These are phyloP conservation scores for Tenthredo notha DNA, from an alignment of 2,888 invertebrate genomes.

Conservation along the genomic window DNA sequence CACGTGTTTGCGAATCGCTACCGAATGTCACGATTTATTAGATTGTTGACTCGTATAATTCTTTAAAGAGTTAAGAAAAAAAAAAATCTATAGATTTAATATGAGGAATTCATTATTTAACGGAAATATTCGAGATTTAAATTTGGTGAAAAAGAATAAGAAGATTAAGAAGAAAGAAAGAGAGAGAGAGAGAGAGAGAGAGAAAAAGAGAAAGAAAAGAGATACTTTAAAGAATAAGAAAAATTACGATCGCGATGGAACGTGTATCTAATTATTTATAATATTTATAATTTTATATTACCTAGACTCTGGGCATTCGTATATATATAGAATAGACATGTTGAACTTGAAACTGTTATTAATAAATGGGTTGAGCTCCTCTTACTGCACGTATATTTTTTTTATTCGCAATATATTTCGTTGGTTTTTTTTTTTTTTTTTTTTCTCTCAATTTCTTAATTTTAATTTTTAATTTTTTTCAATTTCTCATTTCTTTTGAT, in stretches of 20 bases:
- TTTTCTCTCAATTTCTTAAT: not conserved
- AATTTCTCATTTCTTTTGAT: not conserved
- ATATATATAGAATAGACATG: conserved; percentile 69
- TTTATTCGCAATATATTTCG: conserved; percentile 9
- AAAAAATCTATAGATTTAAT: not conserved
- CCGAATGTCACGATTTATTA: conserved; percentile 24
- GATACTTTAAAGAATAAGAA: not conserved
- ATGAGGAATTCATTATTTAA: not conserved
- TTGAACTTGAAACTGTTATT: conserved; percentile 72
- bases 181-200: not conserved
- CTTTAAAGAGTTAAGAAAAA: not conserved
- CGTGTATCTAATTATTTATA: conserved; percentile 70
- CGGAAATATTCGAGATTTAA: conserved; percentile 11
- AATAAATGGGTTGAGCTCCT: conserved; percentile 75
- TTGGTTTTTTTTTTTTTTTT: not conserved
- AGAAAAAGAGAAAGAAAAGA: conserved; percentile 42
- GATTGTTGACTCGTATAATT: conserved; percentile 37
- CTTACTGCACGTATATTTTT: conserved; percentile 59
- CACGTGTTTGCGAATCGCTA: conserved; percentile 58
- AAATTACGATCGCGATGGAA: conserved; percentile 43
- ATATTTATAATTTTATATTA: conserved; percentile 74
- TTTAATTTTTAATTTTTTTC: not conserved
- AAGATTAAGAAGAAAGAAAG: not conserved
- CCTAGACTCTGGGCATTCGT: conserved; percentile 71
- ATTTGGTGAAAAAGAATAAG: not conserved